These are phyloP conservation scores for Eucidaris tribuloides DNA, from an alignment of 35 echinoderm and acorn worm species.

Conservation along the genomic window DNA sequence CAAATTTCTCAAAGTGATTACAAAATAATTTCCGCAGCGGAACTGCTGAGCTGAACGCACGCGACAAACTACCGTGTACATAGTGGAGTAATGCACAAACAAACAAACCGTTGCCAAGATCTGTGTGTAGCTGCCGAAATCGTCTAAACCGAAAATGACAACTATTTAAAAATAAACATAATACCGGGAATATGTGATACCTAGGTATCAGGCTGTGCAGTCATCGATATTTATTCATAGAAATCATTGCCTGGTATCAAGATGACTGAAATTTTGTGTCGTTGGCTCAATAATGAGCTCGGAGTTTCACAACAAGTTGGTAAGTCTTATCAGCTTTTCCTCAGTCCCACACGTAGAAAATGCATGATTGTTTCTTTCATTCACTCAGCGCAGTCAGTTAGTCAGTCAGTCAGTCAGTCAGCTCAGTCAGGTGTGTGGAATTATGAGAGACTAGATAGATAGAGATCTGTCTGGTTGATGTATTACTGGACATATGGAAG, in stretches of 20 bases:
- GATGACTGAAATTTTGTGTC: constrained; percentile 92
- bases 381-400: background rate
- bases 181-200: background rate
- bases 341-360: background rate
- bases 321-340: constrained; percentile 43
- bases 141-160: background rate
- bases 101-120: constrained; percentile 55
- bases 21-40: too few relatives aligned
- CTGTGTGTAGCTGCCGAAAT: background rate
- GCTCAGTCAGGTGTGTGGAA: background rate
- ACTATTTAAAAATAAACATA: background rate
- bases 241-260: background rate
- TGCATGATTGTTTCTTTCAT: background rate
- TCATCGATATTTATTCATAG: background rate
- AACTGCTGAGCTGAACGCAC: too few relatives aligned
- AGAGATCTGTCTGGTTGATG: background rate
- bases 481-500: background rate
- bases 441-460: background rate
- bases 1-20: too few relatives aligned
- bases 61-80: too few relatives aligned
- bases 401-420: background rate
- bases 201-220: background rate
- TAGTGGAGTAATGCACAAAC: background rate
- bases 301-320: constrained; percentile 69
- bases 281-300: constrained; percentile 88